phyloP scores from a whole-genome alignment of 2,113 vertebrate species.

The Rhea pennata region DNA sequence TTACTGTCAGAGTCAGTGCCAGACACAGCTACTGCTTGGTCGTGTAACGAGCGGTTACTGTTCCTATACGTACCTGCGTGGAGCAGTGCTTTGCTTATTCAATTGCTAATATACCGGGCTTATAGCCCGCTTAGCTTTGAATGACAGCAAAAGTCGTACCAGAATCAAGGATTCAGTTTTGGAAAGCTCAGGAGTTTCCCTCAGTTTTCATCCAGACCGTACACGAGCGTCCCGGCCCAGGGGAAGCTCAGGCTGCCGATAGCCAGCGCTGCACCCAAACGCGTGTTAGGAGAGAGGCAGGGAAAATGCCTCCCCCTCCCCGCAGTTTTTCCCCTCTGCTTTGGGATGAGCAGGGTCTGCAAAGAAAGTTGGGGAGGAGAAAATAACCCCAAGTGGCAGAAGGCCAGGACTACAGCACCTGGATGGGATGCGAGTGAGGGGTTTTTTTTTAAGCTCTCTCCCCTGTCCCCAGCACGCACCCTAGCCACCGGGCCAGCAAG shows the following conservation, averaged over 20 bases:
- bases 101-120: not conserved
- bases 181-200: not conserved
- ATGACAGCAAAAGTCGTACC: not conserved
- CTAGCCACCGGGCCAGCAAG: not conserved
- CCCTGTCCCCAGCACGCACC: rapidly evolving
- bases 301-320: not conserved
- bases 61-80: not conserved
- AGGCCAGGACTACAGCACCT: not conserved
- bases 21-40: not conserved
- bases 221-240: not conserved
- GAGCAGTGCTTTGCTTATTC: not conserved
- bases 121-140: not conserved
- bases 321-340: not conserved
- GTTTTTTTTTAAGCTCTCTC: not conserved
- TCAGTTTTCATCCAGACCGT: not conserved
- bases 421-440: not conserved
- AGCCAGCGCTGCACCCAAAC: conserved; percentile 23
- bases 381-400: not conserved
- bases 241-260: not conserved
- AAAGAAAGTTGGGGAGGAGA: not conserved
- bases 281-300: not conserved
- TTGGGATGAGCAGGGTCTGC: not conserved
- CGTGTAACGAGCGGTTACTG: rapidly evolving
- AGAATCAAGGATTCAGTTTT: not conserved
- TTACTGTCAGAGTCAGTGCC: not conserved